Conservation (phyloP, 2,888 invertebrate species). For the Drosophila recens region DNA sequence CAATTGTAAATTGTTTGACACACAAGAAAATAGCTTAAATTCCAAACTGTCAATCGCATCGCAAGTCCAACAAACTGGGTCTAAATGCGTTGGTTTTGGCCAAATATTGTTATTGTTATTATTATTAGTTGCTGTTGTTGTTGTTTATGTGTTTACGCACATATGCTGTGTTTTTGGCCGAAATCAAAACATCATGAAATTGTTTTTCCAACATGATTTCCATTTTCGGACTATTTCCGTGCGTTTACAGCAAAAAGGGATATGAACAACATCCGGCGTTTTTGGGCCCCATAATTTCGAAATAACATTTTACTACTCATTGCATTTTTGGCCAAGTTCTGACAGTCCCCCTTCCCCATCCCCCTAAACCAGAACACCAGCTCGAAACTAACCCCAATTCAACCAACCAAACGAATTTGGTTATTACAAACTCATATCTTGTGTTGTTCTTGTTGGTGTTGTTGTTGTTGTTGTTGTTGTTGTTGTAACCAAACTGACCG, state of each 20-base stretch:
- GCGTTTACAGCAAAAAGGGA: conserved; percentile 81
- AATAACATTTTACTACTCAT: conserved; percentile 81
- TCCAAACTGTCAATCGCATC: conserved; percentile 72
- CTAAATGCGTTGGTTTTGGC: conserved; percentile 22
- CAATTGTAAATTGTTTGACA: conserved; percentile 61
- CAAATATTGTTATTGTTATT: conserved; percentile 11
- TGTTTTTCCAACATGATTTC: conserved; percentile 78
- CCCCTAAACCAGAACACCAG: background rate
- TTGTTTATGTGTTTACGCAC: conserved; percentile 56
- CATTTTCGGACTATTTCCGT: conserved; percentile 77
- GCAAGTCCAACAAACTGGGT: conserved; percentile 38
- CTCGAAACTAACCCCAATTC: background rate
- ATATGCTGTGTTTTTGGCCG: conserved; percentile 61
- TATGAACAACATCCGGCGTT: conserved; percentile 83
- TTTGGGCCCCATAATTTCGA: conserved; percentile 73
- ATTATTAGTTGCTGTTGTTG: conserved; percentile 5
- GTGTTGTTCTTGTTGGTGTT: too few species aligned
- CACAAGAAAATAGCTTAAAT: conserved; percentile 51
- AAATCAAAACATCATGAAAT: conserved; percentile 80
- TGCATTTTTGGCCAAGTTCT: conserved; percentile 72
- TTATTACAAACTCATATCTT: conserved; percentile 81
- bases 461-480: conserved; percentile 44
- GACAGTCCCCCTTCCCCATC: background rate
- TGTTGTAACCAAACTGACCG: conserved; percentile 72
- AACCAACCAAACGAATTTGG: conserved; percentile 66